These are phyloP conservation scores for Scelioninae gen. 1 DNA, from an alignment of 2,888 invertebrate species.

Conservation along the genomic window DNA sequence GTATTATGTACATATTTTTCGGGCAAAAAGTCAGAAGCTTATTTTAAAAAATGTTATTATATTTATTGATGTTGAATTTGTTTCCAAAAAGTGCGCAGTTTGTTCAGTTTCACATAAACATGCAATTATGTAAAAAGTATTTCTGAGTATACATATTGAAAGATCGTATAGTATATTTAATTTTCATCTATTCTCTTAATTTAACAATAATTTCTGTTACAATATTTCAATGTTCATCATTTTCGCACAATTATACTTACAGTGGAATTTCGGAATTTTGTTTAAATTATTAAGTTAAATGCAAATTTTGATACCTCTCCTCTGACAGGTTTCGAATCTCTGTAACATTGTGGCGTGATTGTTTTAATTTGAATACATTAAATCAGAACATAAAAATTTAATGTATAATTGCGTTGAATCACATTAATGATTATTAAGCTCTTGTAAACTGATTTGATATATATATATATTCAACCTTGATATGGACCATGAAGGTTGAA, in stretches of 20 bases:
- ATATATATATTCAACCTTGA: conserved; percentile 72
- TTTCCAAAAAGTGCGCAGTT: too few species aligned
- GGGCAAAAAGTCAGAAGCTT: too few species aligned
- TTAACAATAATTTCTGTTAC: too few species aligned
- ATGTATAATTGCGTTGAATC: conserved; percentile 16
- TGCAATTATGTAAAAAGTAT: too few species aligned
- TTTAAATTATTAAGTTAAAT: conserved; percentile 11
- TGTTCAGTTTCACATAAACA: too few species aligned
- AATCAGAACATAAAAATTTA: conserved; percentile 11
- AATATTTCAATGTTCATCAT: neutral
- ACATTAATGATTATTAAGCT: conserved; percentile 3
- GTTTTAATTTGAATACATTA: conserved; percentile 4
- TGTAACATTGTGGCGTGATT: conserved; percentile 1
- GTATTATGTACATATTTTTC: too few species aligned
- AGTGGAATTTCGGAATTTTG: neutral
- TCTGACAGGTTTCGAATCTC: conserved; percentile 1
- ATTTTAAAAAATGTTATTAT: too few species aligned
- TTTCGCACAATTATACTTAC: neutral
- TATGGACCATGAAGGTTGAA: conserved; percentile 70
- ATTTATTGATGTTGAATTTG: too few species aligned
- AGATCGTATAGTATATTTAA: too few species aligned
- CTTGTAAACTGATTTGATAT: conserved; percentile 30
- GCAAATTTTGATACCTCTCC: too few species aligned
- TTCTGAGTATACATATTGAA: too few species aligned
- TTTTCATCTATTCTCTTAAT: too few species aligned